These are phyloP conservation scores for Epinotia ramella DNA, from an alignment of 2,888 invertebrate species.

Conservation along the genomic window DNA sequence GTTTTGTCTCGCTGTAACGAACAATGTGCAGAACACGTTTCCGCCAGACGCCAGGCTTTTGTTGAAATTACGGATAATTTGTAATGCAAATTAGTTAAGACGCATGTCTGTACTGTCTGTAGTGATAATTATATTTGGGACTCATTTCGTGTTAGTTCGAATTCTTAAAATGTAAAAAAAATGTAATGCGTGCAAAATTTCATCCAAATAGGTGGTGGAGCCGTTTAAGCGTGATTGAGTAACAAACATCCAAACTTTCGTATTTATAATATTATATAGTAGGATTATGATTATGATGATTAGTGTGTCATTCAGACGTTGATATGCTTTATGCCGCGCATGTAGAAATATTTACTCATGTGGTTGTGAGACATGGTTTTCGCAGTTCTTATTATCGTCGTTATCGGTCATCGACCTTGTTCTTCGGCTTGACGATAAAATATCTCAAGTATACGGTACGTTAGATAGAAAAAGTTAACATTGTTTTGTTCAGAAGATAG, in stretches of 20 bases:
- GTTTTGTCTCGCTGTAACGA: not conserved
- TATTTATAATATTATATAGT: no score
- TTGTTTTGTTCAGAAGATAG: not conserved
- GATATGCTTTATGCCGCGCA: not conserved
- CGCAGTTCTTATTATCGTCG: constrained; percentile 21
- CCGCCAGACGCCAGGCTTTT: constrained; percentile 3
- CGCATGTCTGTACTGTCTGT: not conserved
- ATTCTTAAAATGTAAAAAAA: no score
- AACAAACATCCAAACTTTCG: no score
- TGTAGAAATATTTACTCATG: constrained; percentile 36
- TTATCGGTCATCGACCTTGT: constrained; percentile 46
- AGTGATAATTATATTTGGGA: no score
- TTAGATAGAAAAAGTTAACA: not conserved
- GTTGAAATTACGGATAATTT: constrained; percentile 17
- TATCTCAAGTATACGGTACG: not conserved
- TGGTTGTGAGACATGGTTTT: constrained; percentile 21
- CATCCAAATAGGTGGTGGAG: no score
- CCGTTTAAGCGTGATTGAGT: no score
- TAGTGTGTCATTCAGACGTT: not conserved
- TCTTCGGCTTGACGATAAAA: constrained; percentile 20
- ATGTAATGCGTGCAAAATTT: no score
- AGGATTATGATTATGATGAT: no score
- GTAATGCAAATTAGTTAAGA: constrained; percentile 19
- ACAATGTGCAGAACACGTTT: constrained; percentile 1
- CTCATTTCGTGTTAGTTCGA: no score